Percentiles rank a stretch among this genome's conserved stretches.
Evolutionary conservation across 1,140 invertebrate species (phyloP).

Genomic region (Calycopis cecrops): DNA sequence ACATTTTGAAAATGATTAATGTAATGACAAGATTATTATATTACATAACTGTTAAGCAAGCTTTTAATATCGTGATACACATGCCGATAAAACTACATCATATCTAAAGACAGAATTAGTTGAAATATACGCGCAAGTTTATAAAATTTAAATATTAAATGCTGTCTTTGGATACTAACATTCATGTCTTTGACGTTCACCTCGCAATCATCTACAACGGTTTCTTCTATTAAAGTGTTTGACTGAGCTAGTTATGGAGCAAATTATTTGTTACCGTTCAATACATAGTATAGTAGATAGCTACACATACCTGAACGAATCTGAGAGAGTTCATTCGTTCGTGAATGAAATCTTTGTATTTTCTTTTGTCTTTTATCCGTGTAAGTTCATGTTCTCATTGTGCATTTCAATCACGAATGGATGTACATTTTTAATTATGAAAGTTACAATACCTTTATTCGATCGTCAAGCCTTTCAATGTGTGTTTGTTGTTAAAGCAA

Average conservation of each 20-base stretch:
- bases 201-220: conserved; percentile 20
- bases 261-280: conserved; percentile 24
- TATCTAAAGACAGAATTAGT: conserved; percentile 29
- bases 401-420: conserved; percentile 45
- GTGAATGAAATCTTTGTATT: conserved; percentile 29
- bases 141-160: conserved; percentile 18
- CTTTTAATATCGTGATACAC: conserved; percentile 40
- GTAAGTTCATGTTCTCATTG: conserved; percentile 6
- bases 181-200: conserved; percentile 30
- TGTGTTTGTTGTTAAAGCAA: conserved; percentile 24
- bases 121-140: neutral
- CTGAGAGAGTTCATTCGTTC: conserved; percentile 62
- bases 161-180: conserved; percentile 30
- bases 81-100: conserved; percentile 18
- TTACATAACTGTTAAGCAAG: conserved; percentile 49
- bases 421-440: conserved; percentile 52
- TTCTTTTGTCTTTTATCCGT: conserved; percentile 5
- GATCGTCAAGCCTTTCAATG: neutral
- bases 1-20: conserved; percentile 1
- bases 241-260: conserved; percentile 15
- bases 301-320: conserved; percentile 66
- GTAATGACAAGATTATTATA: conserved; percentile 20
- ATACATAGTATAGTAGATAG: conserved; percentile 63
- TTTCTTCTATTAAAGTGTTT: conserved; percentile 19
- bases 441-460: conserved; percentile 44